Conservation (phyloP, 2,797 vertebrate species). For the Protonibea diacanthus region DNA sequence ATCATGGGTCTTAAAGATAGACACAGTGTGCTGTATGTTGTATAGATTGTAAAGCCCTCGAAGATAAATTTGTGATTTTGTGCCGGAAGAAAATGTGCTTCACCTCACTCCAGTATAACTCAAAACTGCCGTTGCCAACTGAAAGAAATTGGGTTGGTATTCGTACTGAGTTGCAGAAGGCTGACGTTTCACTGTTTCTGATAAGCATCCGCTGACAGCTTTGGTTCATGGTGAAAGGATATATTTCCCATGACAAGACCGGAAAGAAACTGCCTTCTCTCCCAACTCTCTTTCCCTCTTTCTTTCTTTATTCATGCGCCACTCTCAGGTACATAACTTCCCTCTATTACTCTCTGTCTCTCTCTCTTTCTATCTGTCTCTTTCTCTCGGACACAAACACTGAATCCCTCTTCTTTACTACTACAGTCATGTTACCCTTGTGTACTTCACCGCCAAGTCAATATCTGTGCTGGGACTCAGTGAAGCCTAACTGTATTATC, state of each 20-base stretch:
- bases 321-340: constrained; percentile 43
- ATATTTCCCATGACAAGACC: constrained; percentile 61
- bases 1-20: constrained; percentile 14
- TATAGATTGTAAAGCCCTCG: constrained; percentile 26
- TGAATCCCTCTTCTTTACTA: constrained; percentile 34
- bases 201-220: constrained; percentile 77
- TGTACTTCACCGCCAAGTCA: constrained; percentile 56
- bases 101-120: constrained; percentile 36
- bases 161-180: constrained; percentile 46
- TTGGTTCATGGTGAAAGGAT: constrained; percentile 69
- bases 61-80: constrained; percentile 42
- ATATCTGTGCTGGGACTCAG: constrained; percentile 65
- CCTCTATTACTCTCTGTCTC: constrained; percentile 46
- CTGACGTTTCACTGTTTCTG: constrained; percentile 67
- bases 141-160: constrained; percentile 45
- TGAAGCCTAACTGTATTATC: constrained; percentile 72
- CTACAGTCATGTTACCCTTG: constrained; percentile 32
- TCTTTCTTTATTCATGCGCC: constrained; percentile 27
- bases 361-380: constrained; percentile 17
- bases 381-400: constrained; percentile 42
- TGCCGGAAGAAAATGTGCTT: constrained; percentile 35
- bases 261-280: constrained; percentile 39
- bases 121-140: constrained; percentile 28
- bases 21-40: constrained; percentile 17
- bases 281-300: constrained; percentile 40